These are phyloP conservation scores for Cyprinodon variegatus DNA, from an alignment of 2,113 vertebrate species.

Conservation along the genomic window DNA sequence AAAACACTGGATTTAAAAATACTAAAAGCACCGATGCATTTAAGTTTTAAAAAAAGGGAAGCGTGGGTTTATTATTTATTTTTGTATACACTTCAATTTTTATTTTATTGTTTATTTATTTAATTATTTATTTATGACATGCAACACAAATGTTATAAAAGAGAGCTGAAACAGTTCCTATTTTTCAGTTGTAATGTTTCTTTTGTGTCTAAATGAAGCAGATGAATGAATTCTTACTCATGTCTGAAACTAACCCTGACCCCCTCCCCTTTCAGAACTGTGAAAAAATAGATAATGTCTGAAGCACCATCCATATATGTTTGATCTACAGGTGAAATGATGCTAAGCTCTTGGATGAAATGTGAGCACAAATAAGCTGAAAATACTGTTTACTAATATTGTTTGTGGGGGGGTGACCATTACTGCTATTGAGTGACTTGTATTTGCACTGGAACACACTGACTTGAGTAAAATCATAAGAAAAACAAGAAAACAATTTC, in stretches of 20 bases:
- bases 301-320: conserved; percentile 5
- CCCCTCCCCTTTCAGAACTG: not conserved
- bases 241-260: not conserved
- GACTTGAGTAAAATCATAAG: conserved; percentile 88
- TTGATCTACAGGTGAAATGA: conserved; percentile 69
- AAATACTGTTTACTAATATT: conserved; percentile 72
- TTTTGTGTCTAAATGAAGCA: conserved; percentile 39
- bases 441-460: conserved; percentile 90
- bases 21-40: not conserved
- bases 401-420: conserved; percentile 27
- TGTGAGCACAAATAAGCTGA: conserved; percentile 76
- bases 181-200: conserved; percentile 28
- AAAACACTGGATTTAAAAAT: not conserved
- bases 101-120: conserved; percentile 2
- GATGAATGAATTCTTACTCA: conserved; percentile 13
- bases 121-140: not conserved
- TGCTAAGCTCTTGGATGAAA: conserved; percentile 34
- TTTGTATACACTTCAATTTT: not conserved
- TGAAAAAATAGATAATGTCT: not conserved
- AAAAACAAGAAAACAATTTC: conserved; percentile 27
- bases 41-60: not conserved
- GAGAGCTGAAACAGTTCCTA: not conserved
- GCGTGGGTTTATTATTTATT: not conserved
- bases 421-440: conserved; percentile 70
- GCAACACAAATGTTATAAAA: not conserved